Evolutionary conservation across 2,888 invertebrate genomes (phyloP).

Genomic region (Meloe dianella): DNA sequence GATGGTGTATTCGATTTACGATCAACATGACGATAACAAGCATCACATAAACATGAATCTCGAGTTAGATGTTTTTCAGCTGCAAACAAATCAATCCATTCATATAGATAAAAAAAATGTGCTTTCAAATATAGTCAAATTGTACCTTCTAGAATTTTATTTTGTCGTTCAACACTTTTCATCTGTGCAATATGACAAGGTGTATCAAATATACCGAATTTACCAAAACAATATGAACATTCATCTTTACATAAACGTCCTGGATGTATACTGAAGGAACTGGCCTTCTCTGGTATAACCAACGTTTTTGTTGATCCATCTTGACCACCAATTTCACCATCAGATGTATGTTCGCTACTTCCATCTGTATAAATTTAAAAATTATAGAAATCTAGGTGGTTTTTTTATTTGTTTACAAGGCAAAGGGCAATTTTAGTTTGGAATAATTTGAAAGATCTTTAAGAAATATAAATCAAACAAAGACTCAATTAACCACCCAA

Average conservation of each 20-base stretch:
- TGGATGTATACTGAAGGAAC: constrained; percentile 86
- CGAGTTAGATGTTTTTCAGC: constrained; percentile 82
- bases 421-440: too few relatives aligned
- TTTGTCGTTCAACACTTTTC: constrained; percentile 80
- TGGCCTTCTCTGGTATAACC: constrained; percentile 87
- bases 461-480: too few relatives aligned
- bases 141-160: constrained; percentile 76
- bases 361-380: constrained; percentile 50
- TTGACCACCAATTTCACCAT: constrained; percentile 52
- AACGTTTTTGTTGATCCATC: constrained; percentile 66
- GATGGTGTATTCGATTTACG: constrained; percentile 78
- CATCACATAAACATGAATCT: constrained; percentile 86
- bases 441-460: too few relatives aligned
- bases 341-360: constrained; percentile 59
- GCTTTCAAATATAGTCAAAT: too few relatives aligned
- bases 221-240: constrained; percentile 86
- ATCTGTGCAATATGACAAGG: constrained; percentile 88
- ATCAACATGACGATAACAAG: constrained; percentile 86
- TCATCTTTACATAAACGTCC: constrained; percentile 82
- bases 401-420: too few relatives aligned
- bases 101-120: too few relatives aligned
- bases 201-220: constrained; percentile 84
- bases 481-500: too few relatives aligned
- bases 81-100: constrained; percentile 61
- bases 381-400: too few relatives aligned